phyloP scores from a whole-genome alignment of 2,797 vertebrate species.

The Trematomus bernacchii region DNA sequence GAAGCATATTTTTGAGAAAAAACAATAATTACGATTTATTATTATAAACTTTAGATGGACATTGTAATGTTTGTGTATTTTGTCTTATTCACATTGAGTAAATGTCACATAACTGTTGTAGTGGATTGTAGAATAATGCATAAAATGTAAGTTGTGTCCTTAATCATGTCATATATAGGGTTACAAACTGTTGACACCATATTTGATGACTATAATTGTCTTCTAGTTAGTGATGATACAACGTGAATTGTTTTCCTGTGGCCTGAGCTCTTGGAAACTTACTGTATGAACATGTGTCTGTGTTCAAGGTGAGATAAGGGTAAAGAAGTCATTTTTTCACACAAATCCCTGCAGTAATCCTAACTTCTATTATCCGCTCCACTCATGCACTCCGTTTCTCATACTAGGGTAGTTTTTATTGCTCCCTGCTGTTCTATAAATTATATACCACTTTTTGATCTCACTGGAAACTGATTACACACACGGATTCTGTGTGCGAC shows the following conservation, averaged over 20 bases:
- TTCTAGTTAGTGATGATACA: neutral
- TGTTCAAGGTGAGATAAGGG: neutral
- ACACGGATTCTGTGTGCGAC: neutral
- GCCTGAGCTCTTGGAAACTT: neutral
- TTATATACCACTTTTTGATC: constrained; percentile 23
- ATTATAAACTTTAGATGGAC: neutral
- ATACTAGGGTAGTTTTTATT: constrained; percentile 19
- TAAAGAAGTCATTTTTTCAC: neutral
- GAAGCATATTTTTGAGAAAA: no score
- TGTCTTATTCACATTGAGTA: neutral
- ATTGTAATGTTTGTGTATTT: neutral
- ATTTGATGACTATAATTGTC: neutral
- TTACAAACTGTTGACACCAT: neutral
- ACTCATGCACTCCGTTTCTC: constrained; percentile 11
- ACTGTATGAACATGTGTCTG: neutral
- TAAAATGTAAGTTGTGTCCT: neutral
- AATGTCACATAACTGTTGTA: neutral
- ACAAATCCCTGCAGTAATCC: neutral
- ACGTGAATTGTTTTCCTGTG: neutral
- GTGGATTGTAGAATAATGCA: neutral
- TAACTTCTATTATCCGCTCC: constrained; percentile 14
- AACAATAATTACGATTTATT: neutral
- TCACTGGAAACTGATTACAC: constrained; percentile 29
- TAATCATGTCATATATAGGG: neutral
- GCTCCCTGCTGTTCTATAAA: constrained; percentile 32